phyloP scores from a whole-genome alignment of 2,797 vertebrate genomes.

The Pipistrellus pygmaeus region DNA sequence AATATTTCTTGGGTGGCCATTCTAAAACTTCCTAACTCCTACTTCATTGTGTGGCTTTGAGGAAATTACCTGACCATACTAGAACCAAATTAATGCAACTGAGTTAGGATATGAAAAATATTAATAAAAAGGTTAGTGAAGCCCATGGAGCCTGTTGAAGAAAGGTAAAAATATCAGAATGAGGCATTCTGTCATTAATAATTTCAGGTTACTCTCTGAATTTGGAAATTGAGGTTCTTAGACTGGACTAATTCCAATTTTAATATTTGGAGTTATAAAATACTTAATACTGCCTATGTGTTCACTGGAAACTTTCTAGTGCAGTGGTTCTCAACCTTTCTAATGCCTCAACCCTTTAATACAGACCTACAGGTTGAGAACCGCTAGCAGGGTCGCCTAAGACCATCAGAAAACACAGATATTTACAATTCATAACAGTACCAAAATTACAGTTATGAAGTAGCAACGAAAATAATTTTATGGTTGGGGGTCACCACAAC shows the following conservation, averaged over 20 bases:
- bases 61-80: slow-evolving; percentile 11
- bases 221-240: slow-evolving; percentile 15
- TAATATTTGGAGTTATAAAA: slow-evolving; percentile 45
- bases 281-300: background rate
- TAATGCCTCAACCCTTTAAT: no score
- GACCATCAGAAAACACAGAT: no score
- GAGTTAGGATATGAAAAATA: slow-evolving; percentile 32
- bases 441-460: no score
- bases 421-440: no score
- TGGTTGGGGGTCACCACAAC: no score
- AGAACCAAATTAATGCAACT: background rate
- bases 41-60: slow-evolving; percentile 50
- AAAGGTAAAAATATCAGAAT: slow-evolving; percentile 40
- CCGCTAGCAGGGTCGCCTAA: no score
- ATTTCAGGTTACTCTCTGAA: background rate
- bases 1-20: slow-evolving; percentile 50
- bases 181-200: background rate
- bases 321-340: no score
- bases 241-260: background rate
- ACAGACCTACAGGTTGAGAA: no score
- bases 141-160: background rate
- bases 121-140: slow-evolving; percentile 62
- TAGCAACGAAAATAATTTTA: no score
- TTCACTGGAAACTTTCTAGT: slow-evolving; percentile 35
- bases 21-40: slow-evolving; percentile 50